Conservation (phyloP, 2,888 invertebrate species). For the Cantharis rustica region DNA sequence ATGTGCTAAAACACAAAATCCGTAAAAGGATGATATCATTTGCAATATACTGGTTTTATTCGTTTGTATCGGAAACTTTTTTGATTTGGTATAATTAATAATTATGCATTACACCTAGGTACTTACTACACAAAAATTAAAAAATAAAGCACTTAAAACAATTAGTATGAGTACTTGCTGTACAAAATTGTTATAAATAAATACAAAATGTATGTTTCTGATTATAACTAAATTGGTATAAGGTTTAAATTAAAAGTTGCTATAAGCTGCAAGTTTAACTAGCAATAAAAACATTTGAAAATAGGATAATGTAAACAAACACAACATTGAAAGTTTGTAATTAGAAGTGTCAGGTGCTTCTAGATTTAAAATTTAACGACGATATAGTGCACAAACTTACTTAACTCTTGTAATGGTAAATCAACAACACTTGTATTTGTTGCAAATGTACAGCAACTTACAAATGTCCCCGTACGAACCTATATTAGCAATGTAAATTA, state of each 20-base stretch:
- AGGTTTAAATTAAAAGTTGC: neutral
- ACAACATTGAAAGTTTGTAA: slow-evolving; percentile 19
- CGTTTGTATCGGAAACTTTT: no score
- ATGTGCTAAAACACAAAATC: no score
- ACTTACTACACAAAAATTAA: no score
- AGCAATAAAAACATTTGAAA: slow-evolving; percentile 2
- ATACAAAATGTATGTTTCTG: neutral
- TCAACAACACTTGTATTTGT: neutral
- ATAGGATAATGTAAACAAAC: slow-evolving; percentile 13
- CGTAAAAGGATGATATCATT: no score
- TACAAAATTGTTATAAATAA: neutral
- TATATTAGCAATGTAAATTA: no score
- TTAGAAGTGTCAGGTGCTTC: slow-evolving; percentile 20
- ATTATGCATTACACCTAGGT: no score
- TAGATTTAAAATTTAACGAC: slow-evolving; percentile 20
- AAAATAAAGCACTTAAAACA: neutral
- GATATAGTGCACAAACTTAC: slow-evolving; percentile 20
- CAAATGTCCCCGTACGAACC: no score
- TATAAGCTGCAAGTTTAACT: neutral
- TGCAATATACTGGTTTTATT: no score
- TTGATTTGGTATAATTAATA: no score
- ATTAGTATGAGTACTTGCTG: neutral
- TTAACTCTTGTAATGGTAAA: neutral
- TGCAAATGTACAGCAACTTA: neutral
- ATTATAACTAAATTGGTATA: neutral